Base-by-base conservation (phyloP, 2,888 invertebrate species). In the Pseudeuparius sepicola region DNA sequence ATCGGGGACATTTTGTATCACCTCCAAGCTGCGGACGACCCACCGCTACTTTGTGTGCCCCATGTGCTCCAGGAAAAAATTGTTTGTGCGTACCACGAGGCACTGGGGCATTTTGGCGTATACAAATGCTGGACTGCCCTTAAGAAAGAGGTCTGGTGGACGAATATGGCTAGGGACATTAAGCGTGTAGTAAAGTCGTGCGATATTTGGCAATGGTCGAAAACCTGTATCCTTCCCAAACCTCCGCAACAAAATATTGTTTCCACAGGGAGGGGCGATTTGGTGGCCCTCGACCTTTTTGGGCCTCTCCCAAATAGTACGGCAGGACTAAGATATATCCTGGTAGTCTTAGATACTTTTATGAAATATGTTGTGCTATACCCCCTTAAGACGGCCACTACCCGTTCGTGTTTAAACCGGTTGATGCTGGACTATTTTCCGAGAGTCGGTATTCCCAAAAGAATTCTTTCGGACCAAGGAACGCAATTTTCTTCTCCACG, bases 261-360 rank as follows among this genome's bases (percentile, higher is more conserved):
- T 4, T 7, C 27, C 12, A n/a, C 13, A 10, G 4, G 15, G 5
- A 10, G 14, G 4, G 24, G 24, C 9, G 24, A 31, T 4, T 7
- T 31, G 4, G 17, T 32, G 4, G 24, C 32, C 3, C 5, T 32
- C 3, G 32, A 36, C 18, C 37, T 24, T 14, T 40, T 33, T 11
- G 40, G 40, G 13, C 40, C 40, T 2, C 9, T 40, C 41, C 48
- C 48, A 3, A 10, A 25, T 12, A 35, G 43, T 3, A 27, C 39
- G 3, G 41, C 31, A n/a, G 29, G 37, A 3, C 40, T 43, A 2
- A 26, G 42, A 3, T 34, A 34, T 16, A 39, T 51, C 13, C 44
- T 52, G 7, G 50, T 52, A 1, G 32, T 44, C 4, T 35, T 51
- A 2, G 48, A 52, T 26, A 15, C 30, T 5, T 51, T 51, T 25